Evolutionary conservation across 2,797 vertebrate species (phyloP).

Genomic region (Enteromius anoplus): DNA sequence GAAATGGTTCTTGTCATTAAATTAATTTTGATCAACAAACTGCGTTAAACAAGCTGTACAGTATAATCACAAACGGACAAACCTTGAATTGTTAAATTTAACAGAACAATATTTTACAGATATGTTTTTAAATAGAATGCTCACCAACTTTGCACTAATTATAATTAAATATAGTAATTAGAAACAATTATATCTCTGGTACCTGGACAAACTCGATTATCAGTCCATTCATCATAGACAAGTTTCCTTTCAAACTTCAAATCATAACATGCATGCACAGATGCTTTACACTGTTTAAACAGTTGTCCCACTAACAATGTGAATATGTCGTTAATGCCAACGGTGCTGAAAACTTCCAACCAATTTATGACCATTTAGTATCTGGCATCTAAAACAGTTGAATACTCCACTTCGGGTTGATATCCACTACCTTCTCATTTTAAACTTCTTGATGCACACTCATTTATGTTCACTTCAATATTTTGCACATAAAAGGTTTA

Average conservation of each 20-base stretch:
- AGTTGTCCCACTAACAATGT: constrained; percentile 27
- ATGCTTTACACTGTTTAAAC: constrained; percentile 33
- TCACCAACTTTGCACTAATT: neutral
- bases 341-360: constrained; percentile 11
- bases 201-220: neutral
- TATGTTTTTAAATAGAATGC: neutral
- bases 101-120: neutral
- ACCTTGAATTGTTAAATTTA: neutral
- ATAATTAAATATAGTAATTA: neutral
- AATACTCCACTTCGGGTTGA: neutral
- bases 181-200: neutral
- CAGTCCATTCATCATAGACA: neutral
- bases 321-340: constrained; percentile 30
- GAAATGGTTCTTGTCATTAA: neutral
- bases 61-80: neutral
- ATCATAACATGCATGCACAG: neutral
- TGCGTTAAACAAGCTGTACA: neutral
- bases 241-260: neutral
- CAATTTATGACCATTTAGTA: constrained; percentile 5
- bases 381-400: neutral
- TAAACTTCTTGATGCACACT: neutral
- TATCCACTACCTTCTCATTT: neutral
- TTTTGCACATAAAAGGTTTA: neutral
- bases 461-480: neutral
- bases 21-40: neutral